Percentiles rank a stretch among this genome's conserved stretches.
phyloP scores from a whole-genome alignment of 2,888 invertebrate genomes.

The Spisula subtruncata region DNA sequence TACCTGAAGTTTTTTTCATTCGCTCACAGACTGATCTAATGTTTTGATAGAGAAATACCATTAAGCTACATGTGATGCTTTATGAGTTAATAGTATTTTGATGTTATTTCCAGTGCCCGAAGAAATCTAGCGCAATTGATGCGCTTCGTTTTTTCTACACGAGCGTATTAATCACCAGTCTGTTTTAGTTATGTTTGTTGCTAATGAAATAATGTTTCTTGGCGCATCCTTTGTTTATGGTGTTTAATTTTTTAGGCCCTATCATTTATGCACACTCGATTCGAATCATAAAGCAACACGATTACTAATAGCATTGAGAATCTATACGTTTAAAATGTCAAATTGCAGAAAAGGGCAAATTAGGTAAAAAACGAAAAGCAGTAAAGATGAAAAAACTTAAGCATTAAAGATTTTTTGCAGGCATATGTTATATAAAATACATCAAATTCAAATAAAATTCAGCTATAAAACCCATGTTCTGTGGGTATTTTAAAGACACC shows the following conservation, averaged over 20 bases:
- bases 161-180: not conserved
- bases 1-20: too few relatives aligned
- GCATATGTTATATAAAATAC: constrained; percentile 27
- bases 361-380: not conserved
- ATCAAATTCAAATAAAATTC: constrained; percentile 20
- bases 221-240: not conserved
- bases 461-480: constrained; percentile 29
- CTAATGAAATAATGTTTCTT: not conserved
- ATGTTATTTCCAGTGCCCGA: not conserved
- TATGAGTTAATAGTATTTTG: too few relatives aligned
- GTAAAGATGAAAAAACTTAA: not conserved
- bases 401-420: constrained; percentile 8
- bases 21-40: too few relatives aligned
- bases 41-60: too few relatives aligned
- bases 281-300: not conserved
- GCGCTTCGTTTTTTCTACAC: not conserved
- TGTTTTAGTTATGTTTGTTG: not conserved
- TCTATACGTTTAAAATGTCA: constrained; percentile 25
- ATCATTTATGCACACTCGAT: not conserved
- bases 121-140: not conserved
- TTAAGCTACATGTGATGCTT: too few relatives aligned
- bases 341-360: constrained; percentile 31
- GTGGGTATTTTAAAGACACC: constrained; percentile 31
- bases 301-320: not conserved
- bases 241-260: not conserved